A percentile compares a stretch with the other conserved stretches of the same genome.
phyloP scores from a whole-genome alignment of 1,140 invertebrate genomes.

The Ostrea denselamellosa region DNA sequence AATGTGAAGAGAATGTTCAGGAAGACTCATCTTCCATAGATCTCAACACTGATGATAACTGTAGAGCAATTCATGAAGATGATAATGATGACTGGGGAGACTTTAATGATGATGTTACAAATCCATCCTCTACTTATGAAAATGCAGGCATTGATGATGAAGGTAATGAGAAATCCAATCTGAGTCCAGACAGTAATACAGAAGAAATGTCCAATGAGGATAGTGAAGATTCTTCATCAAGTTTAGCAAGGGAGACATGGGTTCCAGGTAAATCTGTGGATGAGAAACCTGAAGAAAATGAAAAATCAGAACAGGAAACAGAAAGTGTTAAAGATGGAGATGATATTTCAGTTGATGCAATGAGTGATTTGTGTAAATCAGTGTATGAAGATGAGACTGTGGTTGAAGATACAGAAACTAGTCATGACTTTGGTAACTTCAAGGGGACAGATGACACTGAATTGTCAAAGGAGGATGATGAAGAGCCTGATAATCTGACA shows the following conservation, averaged over 20 bases:
- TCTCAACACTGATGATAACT: neutral
- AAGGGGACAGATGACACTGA: neutral
- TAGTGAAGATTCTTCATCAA: neutral
- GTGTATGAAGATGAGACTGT: neutral
- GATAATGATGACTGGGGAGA: neutral
- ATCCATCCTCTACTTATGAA: neutral
- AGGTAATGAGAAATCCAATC: neutral
- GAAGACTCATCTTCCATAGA: neutral
- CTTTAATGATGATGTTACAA: neutral
- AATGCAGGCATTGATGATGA: neutral
- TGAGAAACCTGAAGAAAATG: neutral
- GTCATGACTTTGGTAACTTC: slow-evolving; percentile 58
- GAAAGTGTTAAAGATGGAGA: neutral
- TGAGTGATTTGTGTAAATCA: neutral
- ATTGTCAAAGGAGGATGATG: neutral
- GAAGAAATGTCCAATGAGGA: neutral
- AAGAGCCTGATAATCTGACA: neutral
- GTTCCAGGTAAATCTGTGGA: neutral
- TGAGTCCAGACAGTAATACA: neutral
- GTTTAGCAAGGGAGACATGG: neutral
- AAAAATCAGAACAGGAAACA: neutral
- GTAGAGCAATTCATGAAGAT: neutral
- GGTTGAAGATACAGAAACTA: slow-evolving; percentile 48
- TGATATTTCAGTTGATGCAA: neutral
- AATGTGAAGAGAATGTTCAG: neutral